Evolutionary conservation across 2,797 vertebrate species (phyloP).

Genomic region (Falco berigora): DNA sequence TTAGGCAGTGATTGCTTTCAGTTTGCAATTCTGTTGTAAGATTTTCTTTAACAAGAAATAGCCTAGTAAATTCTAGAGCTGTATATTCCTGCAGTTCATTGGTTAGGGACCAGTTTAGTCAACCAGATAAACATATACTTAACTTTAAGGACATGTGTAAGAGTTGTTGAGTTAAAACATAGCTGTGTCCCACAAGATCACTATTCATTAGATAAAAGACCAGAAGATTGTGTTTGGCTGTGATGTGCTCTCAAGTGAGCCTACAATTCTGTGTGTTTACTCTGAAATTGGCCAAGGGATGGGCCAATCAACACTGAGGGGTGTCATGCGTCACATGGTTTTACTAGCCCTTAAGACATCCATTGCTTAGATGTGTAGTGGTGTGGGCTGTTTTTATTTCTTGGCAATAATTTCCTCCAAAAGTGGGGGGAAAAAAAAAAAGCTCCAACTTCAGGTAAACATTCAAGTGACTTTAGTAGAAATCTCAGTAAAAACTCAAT

Average conservation of each 20-base stretch:
- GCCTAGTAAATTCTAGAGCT: not conserved
- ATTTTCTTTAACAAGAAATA: not conserved
- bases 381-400: not conserved
- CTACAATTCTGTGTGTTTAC: not conserved
- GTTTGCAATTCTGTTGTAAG: not conserved
- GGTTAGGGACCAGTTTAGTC: not conserved
- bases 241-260: not conserved
- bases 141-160: not conserved
- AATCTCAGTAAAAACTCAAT: not conserved
- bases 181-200: not conserved
- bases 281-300: not conserved
- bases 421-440: not conserved
- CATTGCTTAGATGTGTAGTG: not conserved
- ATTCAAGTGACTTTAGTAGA: not conserved
- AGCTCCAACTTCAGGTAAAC: not conserved
- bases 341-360: not conserved
- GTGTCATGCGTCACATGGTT: not conserved
- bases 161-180: not conserved
- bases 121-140: not conserved
- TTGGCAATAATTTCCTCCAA: not conserved
- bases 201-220: not conserved
- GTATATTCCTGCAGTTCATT: not conserved
- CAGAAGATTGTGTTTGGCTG: not conserved
- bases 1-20: not conserved
- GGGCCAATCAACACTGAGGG: not conserved